Percentiles rank a stretch among this genome's conserved stretches.
Conservation (phyloP, 2,113 vertebrate genomes). For the Calyptommatus sinebrachiatus region DNA sequence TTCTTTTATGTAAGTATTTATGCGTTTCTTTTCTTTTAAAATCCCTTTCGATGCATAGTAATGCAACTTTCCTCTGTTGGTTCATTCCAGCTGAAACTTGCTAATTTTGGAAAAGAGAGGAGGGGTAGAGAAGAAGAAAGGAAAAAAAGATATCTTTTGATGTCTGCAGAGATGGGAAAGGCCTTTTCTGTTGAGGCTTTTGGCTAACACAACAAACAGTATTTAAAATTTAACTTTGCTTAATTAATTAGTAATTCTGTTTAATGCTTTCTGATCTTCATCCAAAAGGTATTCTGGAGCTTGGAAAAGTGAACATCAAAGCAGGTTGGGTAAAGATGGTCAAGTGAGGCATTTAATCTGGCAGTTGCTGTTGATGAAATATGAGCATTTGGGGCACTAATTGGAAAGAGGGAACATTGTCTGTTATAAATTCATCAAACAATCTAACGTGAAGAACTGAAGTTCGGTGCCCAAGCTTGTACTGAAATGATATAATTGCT, state of each 20-base stretch:
- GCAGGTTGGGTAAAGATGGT: constrained; percentile 81
- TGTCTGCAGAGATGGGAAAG: constrained; percentile 80
- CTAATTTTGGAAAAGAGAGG: constrained; percentile 16
- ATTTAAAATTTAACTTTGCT: constrained; percentile 99
- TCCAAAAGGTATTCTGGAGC: constrained; percentile 93
- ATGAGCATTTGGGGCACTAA: constrained; percentile 72
- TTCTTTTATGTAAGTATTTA: no score
- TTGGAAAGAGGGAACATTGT: constrained; percentile 60
- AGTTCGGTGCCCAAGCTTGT: constrained; percentile 35
- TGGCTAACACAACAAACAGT: constrained; percentile 99
- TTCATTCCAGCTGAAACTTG: constrained; percentile 9
- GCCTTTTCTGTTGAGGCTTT: constrained; percentile 91
- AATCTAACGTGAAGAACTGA: constrained; percentile 41
- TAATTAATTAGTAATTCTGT: constrained; percentile 99
- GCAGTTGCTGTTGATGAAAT: constrained; percentile 71
- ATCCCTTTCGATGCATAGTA: background rate
- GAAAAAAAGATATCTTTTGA: constrained; percentile 85
- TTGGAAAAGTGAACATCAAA: constrained; percentile 96
- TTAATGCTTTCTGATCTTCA: constrained; percentile 96
- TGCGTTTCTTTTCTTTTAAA: background rate
- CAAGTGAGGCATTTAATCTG: constrained; percentile 84
- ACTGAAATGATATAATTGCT: constrained; percentile 28
- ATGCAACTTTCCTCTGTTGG: background rate
- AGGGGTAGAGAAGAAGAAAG: constrained; percentile 44
- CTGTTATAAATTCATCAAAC: constrained; percentile 57